phyloP scores from a whole-genome alignment of 2,888 invertebrate genomes.

The Drosophila recens region DNA sequence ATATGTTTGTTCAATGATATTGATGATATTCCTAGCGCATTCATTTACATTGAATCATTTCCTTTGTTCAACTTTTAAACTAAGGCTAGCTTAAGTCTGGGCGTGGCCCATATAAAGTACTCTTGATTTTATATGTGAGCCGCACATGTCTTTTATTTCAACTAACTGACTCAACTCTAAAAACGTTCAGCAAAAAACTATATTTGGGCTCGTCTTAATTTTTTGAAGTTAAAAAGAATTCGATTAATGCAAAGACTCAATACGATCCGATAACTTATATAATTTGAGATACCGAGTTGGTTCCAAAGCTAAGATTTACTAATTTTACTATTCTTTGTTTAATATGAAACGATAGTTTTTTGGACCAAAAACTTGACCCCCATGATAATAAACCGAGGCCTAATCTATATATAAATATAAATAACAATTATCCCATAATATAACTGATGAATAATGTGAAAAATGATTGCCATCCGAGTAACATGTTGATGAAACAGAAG shows the following conservation, averaged over 20 bases:
- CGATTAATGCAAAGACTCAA: too few relatives aligned
- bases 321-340: too few relatives aligned
- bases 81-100: conserved; percentile 1
- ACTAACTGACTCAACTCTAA: not conserved
- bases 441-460: not conserved
- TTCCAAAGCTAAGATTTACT: not conserved
- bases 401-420: not conserved
- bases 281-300: too few relatives aligned
- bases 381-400: not conserved
- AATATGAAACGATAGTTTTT: too few relatives aligned
- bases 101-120: not conserved
- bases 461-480: not conserved
- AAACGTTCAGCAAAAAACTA: too few relatives aligned
- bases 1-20: not conserved
- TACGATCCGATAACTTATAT: too few relatives aligned
- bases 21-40: not conserved
- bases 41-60: not conserved
- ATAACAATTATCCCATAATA: not conserved
- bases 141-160: not conserved
- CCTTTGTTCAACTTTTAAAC: not conserved
- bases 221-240: too few relatives aligned
- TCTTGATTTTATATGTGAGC: conserved; percentile 7
- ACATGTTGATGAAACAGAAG: not conserved
- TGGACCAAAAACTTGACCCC: too few relatives aligned
- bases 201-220: too few relatives aligned